phyloP scores from a whole-genome alignment of 2,797 vertebrate genomes.

The Gephyroberyx darwinii region DNA sequence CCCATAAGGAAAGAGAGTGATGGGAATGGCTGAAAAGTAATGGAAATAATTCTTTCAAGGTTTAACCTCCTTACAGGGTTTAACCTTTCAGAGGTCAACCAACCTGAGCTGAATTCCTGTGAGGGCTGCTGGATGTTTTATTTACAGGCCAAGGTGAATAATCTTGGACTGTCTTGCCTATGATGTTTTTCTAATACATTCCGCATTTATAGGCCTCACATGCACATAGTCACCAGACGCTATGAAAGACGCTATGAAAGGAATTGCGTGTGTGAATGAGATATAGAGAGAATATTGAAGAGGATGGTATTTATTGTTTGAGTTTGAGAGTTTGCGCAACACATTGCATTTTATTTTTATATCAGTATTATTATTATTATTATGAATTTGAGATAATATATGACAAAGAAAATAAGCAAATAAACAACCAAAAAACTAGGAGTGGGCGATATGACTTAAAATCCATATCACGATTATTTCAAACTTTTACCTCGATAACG shows the following conservation, averaged over 20 bases:
- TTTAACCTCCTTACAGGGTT: conserved; percentile 78
- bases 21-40: conserved; percentile 69
- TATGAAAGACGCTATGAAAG: conserved; percentile 5
- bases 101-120: conserved; percentile 74
- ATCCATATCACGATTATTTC: too few species aligned
- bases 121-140: conserved; percentile 72
- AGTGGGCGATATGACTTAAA: too few species aligned
- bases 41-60: conserved; percentile 74
- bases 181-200: conserved; percentile 61
- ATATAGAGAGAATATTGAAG: conserved; percentile 9
- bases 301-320: conserved; percentile 4
- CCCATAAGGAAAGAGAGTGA: conserved; percentile 55
- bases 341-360: not conserved
- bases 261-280: not conserved
- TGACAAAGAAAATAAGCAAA: not conserved
- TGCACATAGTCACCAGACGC: not conserved
- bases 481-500: too few species aligned
- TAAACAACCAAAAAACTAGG: not conserved
- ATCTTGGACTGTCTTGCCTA: conserved; percentile 63
- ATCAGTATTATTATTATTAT: too few species aligned
- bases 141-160: conserved; percentile 74
- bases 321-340: not conserved
- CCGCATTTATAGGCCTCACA: conserved; percentile 54
- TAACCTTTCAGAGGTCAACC: conserved; percentile 79
- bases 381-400: not conserved